Evolutionary conservation across 2,797 vertebrate genomes (phyloP).

Genomic region (Ataeniobius toweri): DNA sequence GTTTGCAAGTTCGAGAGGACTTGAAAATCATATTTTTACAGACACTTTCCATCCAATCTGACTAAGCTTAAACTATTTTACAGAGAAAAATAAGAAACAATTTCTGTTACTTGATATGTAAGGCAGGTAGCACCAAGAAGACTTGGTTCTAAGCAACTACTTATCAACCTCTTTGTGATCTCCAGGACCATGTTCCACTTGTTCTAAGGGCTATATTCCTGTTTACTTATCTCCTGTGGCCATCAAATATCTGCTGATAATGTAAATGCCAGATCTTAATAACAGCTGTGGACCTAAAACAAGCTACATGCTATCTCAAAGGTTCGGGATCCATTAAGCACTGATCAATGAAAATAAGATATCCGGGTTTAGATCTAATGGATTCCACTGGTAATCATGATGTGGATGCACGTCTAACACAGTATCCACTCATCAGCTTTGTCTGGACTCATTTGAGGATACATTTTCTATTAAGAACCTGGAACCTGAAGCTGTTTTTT

Average conservation of each 20-base stretch:
- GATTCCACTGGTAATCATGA: conserved; percentile 47
- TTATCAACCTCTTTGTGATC: not conserved
- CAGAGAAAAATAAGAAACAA: too few relatives aligned
- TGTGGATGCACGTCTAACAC: conserved; percentile 5
- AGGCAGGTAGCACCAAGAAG: too few relatives aligned
- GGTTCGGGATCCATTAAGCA: conserved; percentile 57
- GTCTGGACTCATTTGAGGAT: not conserved
- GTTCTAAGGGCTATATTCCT: conserved; percentile 54
- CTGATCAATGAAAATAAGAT: conserved; percentile 67
- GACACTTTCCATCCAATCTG: too few relatives aligned
- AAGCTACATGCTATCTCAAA: conserved; percentile 44
- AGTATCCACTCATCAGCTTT: conserved; percentile 12
- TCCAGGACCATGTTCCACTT: conserved; percentile 54
- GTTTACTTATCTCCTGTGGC: conserved; percentile 63
- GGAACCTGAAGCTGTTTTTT: conserved; percentile 17
- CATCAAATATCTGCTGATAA: conserved; percentile 71
- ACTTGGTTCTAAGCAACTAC: not conserved
- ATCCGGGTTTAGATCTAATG: conserved; percentile 59
- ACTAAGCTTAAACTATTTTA: too few relatives aligned
- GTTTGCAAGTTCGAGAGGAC: too few relatives aligned
- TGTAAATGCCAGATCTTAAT: conserved; percentile 69
- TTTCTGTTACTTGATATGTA: too few relatives aligned
- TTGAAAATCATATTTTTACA: too few relatives aligned
- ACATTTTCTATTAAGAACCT: not conserved
- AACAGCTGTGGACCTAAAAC: conserved; percentile 54